Conservation (phyloP, 2,113 vertebrate species). For the Nymphicus hollandicus region DNA sequence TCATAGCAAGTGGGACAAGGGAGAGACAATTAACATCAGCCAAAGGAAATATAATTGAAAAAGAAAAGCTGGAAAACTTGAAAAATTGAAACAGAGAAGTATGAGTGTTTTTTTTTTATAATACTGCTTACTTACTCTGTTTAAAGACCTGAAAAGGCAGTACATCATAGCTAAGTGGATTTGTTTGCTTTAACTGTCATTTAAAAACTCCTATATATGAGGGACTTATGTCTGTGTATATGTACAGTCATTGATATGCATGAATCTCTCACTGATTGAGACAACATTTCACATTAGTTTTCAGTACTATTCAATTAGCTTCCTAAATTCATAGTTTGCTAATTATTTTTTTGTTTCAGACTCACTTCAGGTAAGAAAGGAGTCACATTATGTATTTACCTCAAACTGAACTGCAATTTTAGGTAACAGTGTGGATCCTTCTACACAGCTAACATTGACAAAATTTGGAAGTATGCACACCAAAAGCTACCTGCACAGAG, state of each 20-base stretch:
- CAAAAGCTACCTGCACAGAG: accelerated
- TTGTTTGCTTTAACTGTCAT: neutral
- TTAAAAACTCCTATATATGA: neutral
- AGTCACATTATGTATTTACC: neutral
- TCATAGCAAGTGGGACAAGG: neutral
- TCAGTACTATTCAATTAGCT: neutral
- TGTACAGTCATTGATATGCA: neutral
- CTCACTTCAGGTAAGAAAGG: neutral
- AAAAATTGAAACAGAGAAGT: neutral
- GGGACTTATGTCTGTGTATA: neutral
- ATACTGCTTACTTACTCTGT: neutral
- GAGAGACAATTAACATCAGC: neutral
- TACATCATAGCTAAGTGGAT: neutral
- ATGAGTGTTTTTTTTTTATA: neutral
- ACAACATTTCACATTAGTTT: neutral
- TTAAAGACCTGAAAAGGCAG: neutral
- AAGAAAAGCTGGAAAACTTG: neutral
- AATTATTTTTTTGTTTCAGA: neutral
- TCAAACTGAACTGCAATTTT: neutral
- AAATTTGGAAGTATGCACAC: neutral
- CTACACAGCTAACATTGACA: neutral
- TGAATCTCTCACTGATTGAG: neutral
- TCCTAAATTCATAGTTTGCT: neutral
- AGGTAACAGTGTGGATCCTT: neutral
- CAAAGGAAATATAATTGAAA: neutral